phyloP scores from a whole-genome alignment of 1,140 invertebrate genomes.

The Drepana arcuata region DNA sequence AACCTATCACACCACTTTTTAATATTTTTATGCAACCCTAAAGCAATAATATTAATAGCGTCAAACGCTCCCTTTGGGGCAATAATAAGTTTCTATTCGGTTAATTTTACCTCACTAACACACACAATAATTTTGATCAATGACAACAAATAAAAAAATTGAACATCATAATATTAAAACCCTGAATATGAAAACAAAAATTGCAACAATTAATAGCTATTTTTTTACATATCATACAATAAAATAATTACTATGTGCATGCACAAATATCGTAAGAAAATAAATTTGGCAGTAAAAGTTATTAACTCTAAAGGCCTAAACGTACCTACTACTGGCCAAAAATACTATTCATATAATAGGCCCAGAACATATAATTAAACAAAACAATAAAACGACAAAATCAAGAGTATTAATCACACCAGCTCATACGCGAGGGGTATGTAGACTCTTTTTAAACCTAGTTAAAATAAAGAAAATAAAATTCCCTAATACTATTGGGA shows the following conservation, averaged over 20 bases:
- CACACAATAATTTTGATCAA: conserved; percentile 70
- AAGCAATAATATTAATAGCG: conserved; percentile 67
- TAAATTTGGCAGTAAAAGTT: conserved; percentile 72
- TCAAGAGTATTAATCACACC: conserved; percentile 67
- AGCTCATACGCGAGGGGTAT: conserved; percentile 50
- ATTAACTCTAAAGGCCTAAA: conserved; percentile 67
- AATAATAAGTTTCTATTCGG: conserved; percentile 60
- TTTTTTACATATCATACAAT: conserved; percentile 64
- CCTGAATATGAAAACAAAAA: conserved; percentile 65
- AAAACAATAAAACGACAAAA: conserved; percentile 63
- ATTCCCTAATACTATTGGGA: conserved; percentile 71
- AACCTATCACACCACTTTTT: conserved; percentile 71
- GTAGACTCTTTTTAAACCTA: conserved; percentile 61
- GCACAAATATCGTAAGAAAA: conserved; percentile 70
- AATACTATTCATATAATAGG: conserved; percentile 67
- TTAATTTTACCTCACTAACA: conserved; percentile 67
- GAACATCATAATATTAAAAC: conserved; percentile 65
- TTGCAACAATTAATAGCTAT: conserved; percentile 69
- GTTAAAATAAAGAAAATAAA: conserved; percentile 69
- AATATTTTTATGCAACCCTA: conserved; percentile 68
- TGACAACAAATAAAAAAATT: conserved; percentile 66
- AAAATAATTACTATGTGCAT: conserved; percentile 69
- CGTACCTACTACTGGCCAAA: conserved; percentile 63
- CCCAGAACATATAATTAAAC: conserved; percentile 58
- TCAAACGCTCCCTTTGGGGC: conserved; percentile 70